Evolutionary conservation across 2,888 invertebrate genomes (phyloP), one percentile per base, ranked within the genome.

Genomic region (Fragum sueziense): DNA sequence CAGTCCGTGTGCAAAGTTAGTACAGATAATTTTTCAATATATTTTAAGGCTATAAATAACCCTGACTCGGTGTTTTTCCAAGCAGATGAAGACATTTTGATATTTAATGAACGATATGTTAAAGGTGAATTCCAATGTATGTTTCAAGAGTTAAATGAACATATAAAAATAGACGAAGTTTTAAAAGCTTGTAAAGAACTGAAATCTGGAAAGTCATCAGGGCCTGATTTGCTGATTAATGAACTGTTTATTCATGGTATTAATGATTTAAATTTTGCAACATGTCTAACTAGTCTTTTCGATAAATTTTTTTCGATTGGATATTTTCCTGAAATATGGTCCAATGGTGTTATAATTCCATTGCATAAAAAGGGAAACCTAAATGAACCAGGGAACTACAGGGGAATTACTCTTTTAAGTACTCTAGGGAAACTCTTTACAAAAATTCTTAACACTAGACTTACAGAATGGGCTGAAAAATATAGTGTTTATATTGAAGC

Each of bases 11-110:
- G n/a, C 29, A 31, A 61, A 17, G 6, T 31, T 1, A 61, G 31
- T 61, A 17, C 29, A 4, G 25, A 20, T 6, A 6, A 47, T 2
- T 76, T 76, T 67, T 54, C 51, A 20, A 0, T 6, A 29, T 76
- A 76, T 41, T 76, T 76, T 71, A 76, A 76, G 47, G 52, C 76
- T 1, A 52, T 70, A 22, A 76, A 76, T 70, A 31, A 76, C 37
- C 65, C 76, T 11, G 67, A 67, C 0, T 34, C 27, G 7, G 7
- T n/a, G 0, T 76, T 70, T 57, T 76, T 54, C n/a, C 51, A 65
- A 34, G 67, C 76, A 29, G 76, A 76, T 52, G 76, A 70, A 22
- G 76, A 71, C 22, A 37, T 57, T 9, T 22, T 76, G 1, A 25
- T 29, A 1, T 76, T 71, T 27, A 57, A 67, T 54, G 54, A 70